These are phyloP conservation scores for Atta cephalotes DNA, from an alignment of 1,140 invertebrate genomes.

Conservation along the genomic window DNA sequence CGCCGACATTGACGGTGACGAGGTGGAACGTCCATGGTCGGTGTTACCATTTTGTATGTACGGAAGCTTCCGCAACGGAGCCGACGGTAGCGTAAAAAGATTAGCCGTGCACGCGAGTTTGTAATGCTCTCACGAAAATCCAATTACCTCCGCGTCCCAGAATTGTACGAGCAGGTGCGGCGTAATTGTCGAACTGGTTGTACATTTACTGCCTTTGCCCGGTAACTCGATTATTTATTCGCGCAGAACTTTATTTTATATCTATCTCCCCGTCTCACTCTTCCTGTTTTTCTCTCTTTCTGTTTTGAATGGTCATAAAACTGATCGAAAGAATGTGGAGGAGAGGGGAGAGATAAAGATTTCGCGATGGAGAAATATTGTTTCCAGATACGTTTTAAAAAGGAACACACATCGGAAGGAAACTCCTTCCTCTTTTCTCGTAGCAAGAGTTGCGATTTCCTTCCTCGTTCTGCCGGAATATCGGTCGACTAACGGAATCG, in stretches of 20 bases:
- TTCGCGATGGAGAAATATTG: conserved; percentile 38
- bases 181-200: conserved; percentile 65
- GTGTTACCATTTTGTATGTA: conserved; percentile 52
- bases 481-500: conserved; percentile 50
- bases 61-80: conserved; percentile 41
- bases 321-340: neutral
- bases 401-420: conserved; percentile 14
- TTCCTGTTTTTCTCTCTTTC: neutral
- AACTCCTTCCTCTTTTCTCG: neutral
- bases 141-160: conserved; percentile 61
- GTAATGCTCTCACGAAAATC: conserved; percentile 65
- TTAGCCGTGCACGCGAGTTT: conserved; percentile 61
- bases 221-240: conserved; percentile 64
- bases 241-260: conserved; percentile 56
- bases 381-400: conserved; percentile 37
- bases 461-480: conserved; percentile 24
- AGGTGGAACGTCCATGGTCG: conserved; percentile 15
- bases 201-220: conserved; percentile 53
- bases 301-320: conserved; percentile 39
- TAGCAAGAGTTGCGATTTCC: conserved; percentile 39
- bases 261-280: neutral
- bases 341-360: neutral
- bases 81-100: conserved; percentile 65
- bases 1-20: conserved; percentile 29
- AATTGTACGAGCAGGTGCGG: conserved; percentile 44